phyloP scores from a whole-genome alignment of 2,888 invertebrate genomes.

The Drosophila emarginata region DNA sequence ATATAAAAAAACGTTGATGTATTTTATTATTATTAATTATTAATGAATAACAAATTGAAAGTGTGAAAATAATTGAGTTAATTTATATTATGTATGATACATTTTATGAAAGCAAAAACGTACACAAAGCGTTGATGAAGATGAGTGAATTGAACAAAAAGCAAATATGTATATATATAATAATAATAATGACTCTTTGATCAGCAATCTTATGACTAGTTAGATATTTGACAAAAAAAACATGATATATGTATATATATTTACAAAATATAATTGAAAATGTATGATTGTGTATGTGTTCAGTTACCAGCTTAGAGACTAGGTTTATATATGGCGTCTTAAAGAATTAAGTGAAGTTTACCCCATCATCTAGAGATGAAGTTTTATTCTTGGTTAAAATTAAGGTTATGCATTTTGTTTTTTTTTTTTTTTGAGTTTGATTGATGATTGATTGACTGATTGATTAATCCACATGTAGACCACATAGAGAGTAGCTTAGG shows the following conservation, averaged over 20 bases:
- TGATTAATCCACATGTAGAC: conserved; percentile 73
- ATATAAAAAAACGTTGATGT: conserved; percentile 31
- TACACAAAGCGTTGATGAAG: conserved; percentile 77
- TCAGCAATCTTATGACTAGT: conserved; percentile 2
- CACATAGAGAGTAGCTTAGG: conserved; percentile 73
- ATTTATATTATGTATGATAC: conserved; percentile 64
- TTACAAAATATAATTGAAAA: conserved; percentile 1
- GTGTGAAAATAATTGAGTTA: conserved; percentile 38
- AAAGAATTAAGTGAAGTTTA: neutral
- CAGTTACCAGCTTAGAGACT: neutral
- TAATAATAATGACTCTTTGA: conserved; percentile 4
- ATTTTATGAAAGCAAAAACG: conserved; percentile 69
- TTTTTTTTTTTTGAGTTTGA: conserved; percentile 2
- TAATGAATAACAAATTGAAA: conserved; percentile 17
- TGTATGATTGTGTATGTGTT: neutral
- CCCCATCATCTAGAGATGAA: conserved; percentile 6
- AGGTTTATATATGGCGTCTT: neutral
- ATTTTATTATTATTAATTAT: conserved; percentile 18
- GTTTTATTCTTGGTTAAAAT: conserved; percentile 41
- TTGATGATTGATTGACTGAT: conserved; percentile 27
- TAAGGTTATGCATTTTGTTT: conserved; percentile 44
- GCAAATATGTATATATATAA: conserved; percentile 7
- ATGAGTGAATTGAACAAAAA: conserved; percentile 48
- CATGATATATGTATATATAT: neutral
- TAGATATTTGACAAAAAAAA: neutral